Evolutionary conservation across 2,888 invertebrate species (phyloP).

Genomic region (Mamestra brassicae): DNA sequence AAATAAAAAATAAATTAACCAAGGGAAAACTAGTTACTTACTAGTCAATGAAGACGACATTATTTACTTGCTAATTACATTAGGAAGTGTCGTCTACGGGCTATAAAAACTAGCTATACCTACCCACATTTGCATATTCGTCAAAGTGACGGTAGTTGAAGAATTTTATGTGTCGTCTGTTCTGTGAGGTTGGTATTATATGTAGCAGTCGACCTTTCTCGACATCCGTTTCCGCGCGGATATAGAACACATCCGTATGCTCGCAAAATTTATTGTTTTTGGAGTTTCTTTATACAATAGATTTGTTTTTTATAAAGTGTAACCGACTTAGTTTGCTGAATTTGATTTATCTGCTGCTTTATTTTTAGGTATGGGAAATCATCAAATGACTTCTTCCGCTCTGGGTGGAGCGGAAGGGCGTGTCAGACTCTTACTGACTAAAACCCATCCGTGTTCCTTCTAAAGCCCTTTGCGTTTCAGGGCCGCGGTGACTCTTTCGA

Average conservation of each 20-base stretch:
- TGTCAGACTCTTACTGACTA: no score
- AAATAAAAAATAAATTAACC: neutral
- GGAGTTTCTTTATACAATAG: slow-evolving; percentile 18
- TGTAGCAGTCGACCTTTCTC: slow-evolving; percentile 70
- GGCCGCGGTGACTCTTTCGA: no score
- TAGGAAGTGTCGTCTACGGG: slow-evolving; percentile 25
- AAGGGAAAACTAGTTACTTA: slow-evolving; percentile 31
- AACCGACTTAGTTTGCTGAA: neutral
- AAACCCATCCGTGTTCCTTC: no score
- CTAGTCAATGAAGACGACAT: slow-evolving; percentile 44
- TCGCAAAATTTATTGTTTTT: slow-evolving; percentile 45
- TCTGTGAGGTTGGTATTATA: slow-evolving; percentile 31
- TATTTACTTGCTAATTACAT: slow-evolving; percentile 51
- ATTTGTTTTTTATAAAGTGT: neutral
- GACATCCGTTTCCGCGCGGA: slow-evolving; percentile 73
- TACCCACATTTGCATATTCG: slow-evolving; percentile 41
- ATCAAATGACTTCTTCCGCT: no score
- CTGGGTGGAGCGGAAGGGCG: no score
- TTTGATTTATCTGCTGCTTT: neutral
- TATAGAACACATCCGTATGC: slow-evolving; percentile 45
- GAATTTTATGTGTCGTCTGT: slow-evolving; percentile 42
- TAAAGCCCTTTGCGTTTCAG: no score
- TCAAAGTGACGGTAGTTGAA: slow-evolving; percentile 48
- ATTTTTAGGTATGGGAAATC: no score
- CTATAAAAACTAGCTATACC: slow-evolving; percentile 30